Evolutionary conservation across 2,888 invertebrate genomes (phyloP).

Genomic region (Microctonus brassicae): DNA sequence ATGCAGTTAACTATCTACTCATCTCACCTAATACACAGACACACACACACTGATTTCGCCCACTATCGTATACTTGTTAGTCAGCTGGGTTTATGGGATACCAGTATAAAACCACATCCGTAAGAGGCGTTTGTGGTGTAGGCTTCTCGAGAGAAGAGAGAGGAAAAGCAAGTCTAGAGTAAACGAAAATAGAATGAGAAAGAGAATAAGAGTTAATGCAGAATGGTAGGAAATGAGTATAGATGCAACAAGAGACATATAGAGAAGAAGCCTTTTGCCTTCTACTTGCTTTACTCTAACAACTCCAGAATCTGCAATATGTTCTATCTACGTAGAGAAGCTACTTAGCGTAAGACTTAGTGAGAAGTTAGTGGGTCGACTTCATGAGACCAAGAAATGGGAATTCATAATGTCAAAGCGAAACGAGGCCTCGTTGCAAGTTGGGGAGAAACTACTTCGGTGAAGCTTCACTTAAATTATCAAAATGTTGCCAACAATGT

Average conservation of each 20-base stretch:
- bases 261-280: constrained; percentile 39
- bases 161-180: constrained; percentile 20
- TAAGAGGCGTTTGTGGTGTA: constrained; percentile 51
- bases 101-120: constrained; percentile 54
- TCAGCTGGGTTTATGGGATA: constrained; percentile 40
- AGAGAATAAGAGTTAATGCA: background rate
- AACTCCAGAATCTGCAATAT: constrained; percentile 40
- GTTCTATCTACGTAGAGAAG: constrained; percentile 47
- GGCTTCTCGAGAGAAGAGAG: constrained; percentile 42
- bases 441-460: constrained; percentile 13
- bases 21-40: constrained; percentile 20
- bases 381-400: constrained; percentile 47
- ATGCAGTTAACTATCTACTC: constrained; percentile 47
- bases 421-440: constrained; percentile 29
- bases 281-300: constrained; percentile 53
- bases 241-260: constrained; percentile 15
- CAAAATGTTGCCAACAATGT: constrained; percentile 14
- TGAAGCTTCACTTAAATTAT: constrained; percentile 24
- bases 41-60: constrained; percentile 13
- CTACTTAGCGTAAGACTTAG: constrained; percentile 46
- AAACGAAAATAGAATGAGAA: background rate
- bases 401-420: constrained; percentile 53
- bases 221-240: background rate
- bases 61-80: constrained; percentile 21
- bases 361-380: constrained; percentile 45